Percentiles rank a stretch among this genome's conserved stretches.
Evolutionary conservation across 2,113 vertebrate genomes (phyloP).

Genomic region (Myrmophylax atrothorax): DNA sequence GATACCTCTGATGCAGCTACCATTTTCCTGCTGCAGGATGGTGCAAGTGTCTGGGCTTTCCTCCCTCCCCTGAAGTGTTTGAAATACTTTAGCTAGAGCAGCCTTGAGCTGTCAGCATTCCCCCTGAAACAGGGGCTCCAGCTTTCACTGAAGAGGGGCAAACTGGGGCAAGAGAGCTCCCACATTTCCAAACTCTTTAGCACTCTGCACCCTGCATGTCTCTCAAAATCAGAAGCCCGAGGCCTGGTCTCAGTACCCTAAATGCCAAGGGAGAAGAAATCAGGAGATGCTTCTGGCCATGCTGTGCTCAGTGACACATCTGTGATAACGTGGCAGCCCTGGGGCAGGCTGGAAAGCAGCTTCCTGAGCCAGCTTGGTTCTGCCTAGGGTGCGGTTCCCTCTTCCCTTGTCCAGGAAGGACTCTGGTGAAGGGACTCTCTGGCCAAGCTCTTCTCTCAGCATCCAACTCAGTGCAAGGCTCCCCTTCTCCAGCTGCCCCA

Average conservation of each 20-base stretch:
- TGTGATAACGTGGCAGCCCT: fast-evolving
- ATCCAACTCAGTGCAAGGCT: fast-evolving
- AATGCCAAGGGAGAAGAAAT: not conserved
- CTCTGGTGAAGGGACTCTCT: not conserved
- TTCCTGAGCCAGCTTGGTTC: not conserved
- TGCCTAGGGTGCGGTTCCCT: not conserved
- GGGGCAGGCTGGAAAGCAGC: not conserved
- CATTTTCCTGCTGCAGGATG: not conserved
- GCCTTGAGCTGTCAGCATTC: not conserved
- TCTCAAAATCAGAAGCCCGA: not conserved
- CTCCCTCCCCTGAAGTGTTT: not conserved
- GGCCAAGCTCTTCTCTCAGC: not conserved
- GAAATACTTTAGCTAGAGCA: not conserved
- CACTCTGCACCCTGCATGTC: not conserved
- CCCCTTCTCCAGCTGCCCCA: not conserved
- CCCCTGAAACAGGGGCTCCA: not conserved
- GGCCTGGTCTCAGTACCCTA: not conserved
- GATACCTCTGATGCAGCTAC: not conserved
- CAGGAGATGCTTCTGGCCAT: not conserved
- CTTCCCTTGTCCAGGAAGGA: not conserved
- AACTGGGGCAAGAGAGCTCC: not conserved
- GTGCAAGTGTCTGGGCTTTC: not conserved
- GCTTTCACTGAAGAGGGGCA: not conserved
- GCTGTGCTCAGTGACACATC: not conserved
- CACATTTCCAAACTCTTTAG: not conserved